Evolutionary conservation across 2,797 vertebrate genomes (phyloP).

Genomic region (Bradypodion pumilum): DNA sequence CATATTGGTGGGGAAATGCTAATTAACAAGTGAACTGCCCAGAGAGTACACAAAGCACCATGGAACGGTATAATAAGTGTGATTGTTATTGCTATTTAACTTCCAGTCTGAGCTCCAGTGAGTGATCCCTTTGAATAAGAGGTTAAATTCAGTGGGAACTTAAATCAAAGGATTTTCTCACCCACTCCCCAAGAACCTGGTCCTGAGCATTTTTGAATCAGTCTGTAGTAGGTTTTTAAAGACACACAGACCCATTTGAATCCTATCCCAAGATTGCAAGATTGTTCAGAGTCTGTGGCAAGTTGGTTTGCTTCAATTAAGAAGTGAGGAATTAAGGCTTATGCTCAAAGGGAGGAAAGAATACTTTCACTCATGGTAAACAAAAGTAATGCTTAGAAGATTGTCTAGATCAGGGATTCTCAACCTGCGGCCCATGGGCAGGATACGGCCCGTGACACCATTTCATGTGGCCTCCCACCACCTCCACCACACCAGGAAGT

Average conservation of each 20-base stretch:
- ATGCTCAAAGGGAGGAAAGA: not conserved
- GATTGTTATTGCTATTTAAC: too few relatives aligned
- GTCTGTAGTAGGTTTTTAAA: not conserved
- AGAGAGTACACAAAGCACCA: too few relatives aligned
- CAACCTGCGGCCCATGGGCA: too few relatives aligned
- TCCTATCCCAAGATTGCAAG: not conserved
- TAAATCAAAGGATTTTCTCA: too few relatives aligned
- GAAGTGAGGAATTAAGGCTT: not conserved
- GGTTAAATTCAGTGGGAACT: too few relatives aligned
- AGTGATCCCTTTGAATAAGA: not conserved
- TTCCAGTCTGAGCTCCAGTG: not conserved
- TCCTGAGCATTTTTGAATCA: not conserved
- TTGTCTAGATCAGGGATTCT: not conserved
- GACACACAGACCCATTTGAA: not conserved
- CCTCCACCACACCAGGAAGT: too few relatives aligned
- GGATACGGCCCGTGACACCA: too few relatives aligned
- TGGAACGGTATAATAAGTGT: too few relatives aligned
- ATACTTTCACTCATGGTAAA: not conserved
- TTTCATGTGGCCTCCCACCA: too few relatives aligned
- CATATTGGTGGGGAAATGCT: too few relatives aligned
- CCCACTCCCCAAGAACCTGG: too few relatives aligned
- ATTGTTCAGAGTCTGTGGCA: not conserved
- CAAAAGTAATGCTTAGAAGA: not conserved
- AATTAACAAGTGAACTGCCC: too few relatives aligned
- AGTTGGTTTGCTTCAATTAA: not conserved